Percentiles rank a stretch among this genome's conserved stretches.
Conservation (phyloP, 2,797 vertebrate species). For the Morelia viridis region DNA sequence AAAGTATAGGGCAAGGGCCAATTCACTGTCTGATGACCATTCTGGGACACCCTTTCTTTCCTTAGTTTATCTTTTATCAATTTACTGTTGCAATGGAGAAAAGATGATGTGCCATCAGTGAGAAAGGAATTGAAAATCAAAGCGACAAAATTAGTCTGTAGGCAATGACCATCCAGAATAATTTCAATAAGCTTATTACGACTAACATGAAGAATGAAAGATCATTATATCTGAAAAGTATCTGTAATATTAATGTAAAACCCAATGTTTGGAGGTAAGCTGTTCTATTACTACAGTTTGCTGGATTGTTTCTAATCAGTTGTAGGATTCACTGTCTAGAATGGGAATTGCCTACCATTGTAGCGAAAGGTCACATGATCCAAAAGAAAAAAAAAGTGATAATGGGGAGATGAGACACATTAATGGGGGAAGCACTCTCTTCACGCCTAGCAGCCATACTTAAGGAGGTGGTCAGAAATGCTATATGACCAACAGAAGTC, state of each 20-base stretch:
- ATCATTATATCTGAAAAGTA: neutral
- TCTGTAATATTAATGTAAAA: neutral
- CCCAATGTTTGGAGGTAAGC: neutral
- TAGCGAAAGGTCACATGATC: neutral
- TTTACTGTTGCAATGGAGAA: neutral
- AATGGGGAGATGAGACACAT: neutral
- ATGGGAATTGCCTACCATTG: neutral
- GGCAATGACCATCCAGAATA: neutral
- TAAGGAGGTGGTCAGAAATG: neutral
- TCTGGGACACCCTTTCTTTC: neutral
- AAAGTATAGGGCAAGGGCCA: neutral
- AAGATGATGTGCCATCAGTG: neutral
- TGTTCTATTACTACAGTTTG: neutral
- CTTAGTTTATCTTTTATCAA: neutral
- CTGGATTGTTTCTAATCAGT: neutral
- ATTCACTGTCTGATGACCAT: neutral
- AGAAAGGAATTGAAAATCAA: neutral
- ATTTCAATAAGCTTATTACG: neutral
- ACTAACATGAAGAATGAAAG: neutral
- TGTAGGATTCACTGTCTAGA: neutral
- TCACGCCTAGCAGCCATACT: neutral
- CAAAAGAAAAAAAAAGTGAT: neutral
- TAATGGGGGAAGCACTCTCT: neutral
- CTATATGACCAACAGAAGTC: neutral
- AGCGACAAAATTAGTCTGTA: neutral